Percentiles rank a stretch among this genome's conserved stretches.
These are phyloP conservation scores for Parelbella ahira DNA, from an alignment of 2,888 invertebrate genomes.

Conservation along the genomic window DNA sequence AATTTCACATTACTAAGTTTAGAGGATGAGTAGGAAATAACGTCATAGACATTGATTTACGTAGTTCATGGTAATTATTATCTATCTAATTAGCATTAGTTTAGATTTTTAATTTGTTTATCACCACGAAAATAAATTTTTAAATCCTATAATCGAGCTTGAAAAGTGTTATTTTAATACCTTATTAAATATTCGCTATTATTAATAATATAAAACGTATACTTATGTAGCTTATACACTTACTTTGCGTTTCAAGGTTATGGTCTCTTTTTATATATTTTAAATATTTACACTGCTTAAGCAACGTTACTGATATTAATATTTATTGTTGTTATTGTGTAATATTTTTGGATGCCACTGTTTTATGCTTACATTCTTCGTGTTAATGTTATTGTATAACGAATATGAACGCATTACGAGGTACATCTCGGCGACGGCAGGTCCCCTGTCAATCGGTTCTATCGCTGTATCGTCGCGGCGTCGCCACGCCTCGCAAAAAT, in stretches of 20 bases:
- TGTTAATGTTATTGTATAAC: constrained; percentile 60
- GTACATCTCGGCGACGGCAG: constrained; percentile 12
- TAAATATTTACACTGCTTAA: constrained; percentile 76
- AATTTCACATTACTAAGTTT: constrained; percentile 74
- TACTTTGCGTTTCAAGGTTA: constrained; percentile 61
- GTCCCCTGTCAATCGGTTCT: constrained; percentile 13
- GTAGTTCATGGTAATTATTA: constrained; percentile 49
- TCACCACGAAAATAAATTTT: constrained; percentile 47
- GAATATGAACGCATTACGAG: constrained; percentile 31
- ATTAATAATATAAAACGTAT: constrained; percentile 50
- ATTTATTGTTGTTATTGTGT: constrained; percentile 73
- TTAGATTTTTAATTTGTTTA: constrained; percentile 50
- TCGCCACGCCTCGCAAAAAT: constrained; percentile 67
- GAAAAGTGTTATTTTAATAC: constrained; percentile 71
- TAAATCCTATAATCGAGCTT: constrained; percentile 72
- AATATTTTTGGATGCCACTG: constrained; percentile 76
- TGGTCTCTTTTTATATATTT: constrained; percentile 65
- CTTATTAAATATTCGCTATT: constrained; percentile 71
- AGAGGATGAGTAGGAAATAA: constrained; percentile 72
- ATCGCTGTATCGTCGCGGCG: constrained; percentile 32
- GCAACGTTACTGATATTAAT: constrained; percentile 70
- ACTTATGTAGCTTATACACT: constrained; percentile 44
- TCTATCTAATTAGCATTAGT: constrained; percentile 57
- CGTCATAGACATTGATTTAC: constrained; percentile 61
- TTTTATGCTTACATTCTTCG: constrained; percentile 66